phyloP scores from a whole-genome alignment of 2,797 vertebrate genomes.

The Zalophus californianus region DNA sequence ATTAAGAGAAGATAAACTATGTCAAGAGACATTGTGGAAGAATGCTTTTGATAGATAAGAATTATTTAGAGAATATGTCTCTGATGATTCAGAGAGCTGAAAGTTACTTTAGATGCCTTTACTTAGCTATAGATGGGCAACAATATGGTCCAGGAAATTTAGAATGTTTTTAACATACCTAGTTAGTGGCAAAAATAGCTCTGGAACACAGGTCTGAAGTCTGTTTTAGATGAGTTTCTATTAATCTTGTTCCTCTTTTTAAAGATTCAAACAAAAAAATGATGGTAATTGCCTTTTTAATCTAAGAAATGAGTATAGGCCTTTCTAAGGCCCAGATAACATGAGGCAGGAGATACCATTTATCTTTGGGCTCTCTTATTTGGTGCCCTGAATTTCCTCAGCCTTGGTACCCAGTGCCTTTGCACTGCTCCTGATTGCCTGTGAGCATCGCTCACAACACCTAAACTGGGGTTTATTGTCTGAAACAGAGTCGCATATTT shows the following conservation, averaged over 20 bases:
- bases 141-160: not conserved
- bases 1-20: not conserved
- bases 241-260: not conserved
- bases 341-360: not conserved
- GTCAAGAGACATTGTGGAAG: not conserved
- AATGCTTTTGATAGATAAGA: not conserved
- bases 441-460: not conserved
- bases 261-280: not conserved
- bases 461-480: not conserved
- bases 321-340: not conserved
- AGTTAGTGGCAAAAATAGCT: not conserved
- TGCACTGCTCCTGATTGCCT: not conserved
- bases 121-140: not conserved
- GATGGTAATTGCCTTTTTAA: not conserved
- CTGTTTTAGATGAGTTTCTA: not conserved
- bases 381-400: not conserved
- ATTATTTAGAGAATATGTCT: not conserved
- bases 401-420: not conserved
- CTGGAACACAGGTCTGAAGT: not conserved
- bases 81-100: not conserved
- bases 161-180: not conserved
- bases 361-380: not conserved
- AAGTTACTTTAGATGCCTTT: not conserved
- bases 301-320: not conserved
- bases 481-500: not conserved